phyloP scores from a whole-genome alignment of 1,140 invertebrate species.

The Tribolium castaneum region DNA sequence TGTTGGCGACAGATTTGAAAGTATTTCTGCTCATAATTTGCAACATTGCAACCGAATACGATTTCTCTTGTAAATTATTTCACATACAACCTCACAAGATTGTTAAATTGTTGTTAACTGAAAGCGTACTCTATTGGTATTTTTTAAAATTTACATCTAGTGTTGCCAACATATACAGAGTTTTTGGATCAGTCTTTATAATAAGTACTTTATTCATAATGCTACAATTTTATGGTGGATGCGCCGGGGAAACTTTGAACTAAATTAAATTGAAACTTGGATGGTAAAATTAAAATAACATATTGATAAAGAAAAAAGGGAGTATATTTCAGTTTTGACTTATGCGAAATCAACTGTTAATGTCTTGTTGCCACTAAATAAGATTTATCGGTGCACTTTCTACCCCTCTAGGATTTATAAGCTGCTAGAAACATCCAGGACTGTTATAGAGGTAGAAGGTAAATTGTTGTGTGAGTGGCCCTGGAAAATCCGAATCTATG shows the following conservation, averaged over 20 bases:
- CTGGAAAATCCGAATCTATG: conserved; percentile 1
- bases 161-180: too few species aligned
- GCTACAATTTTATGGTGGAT: neutral
- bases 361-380: conserved; percentile 28
- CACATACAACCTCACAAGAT: too few species aligned
- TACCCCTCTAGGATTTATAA: conserved; percentile 28
- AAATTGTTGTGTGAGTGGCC: conserved; percentile 2
- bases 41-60: too few species aligned
- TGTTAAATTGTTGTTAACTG: too few species aligned
- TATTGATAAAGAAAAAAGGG: neutral
- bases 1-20: too few species aligned
- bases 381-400: conserved; percentile 28
- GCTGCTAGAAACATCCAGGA: conserved; percentile 16
- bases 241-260: neutral
- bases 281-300: neutral
- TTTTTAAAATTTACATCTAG: too few species aligned
- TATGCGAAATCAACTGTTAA: conserved; percentile 26
- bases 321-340: conserved; percentile 14
- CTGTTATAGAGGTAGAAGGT: conserved; percentile 14
- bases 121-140: too few species aligned
- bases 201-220: too few species aligned
- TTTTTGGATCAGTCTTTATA: too few species aligned
- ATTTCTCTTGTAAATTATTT: too few species aligned
- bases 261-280: neutral
- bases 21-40: too few species aligned